Base-by-base conservation (phyloP, 1,140 invertebrate species). In the Druon quercuslanigerum region DNA sequence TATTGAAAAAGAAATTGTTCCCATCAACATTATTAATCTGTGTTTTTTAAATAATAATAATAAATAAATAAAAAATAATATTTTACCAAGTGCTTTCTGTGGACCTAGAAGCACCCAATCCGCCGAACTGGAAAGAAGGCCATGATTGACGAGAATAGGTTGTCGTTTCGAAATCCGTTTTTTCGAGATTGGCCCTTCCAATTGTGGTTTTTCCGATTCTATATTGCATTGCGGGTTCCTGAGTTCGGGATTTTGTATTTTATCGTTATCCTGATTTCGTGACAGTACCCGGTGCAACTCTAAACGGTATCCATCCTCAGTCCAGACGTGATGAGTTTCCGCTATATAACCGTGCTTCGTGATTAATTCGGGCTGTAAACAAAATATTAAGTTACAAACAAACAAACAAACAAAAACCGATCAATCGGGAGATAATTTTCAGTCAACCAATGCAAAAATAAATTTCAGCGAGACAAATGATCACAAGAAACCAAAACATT, bases 21-120 rank as follows among this genome's bases (percentile, higher is more conserved):
- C n/a, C n/a, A n/a, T n/a, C n/a, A n/a, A n/a, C n/a, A n/a, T n/a
- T n/a, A n/a, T n/a, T n/a, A n/a, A n/a, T n/a, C n/a, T n/a, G n/a
- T n/a, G n/a, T n/a, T n/a, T n/a, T n/a, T n/a, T n/a, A n/a, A n/a
- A n/a, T n/a, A n/a, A n/a, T n/a, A n/a, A n/a, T n/a, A n/a, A n/a
- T n/a, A n/a, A n/a, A n/a, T n/a, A n/a, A n/a, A n/a, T n/a, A n/a
- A n/a, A n/a, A n/a, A 66, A 12, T 46, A 46, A 33, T 19, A 51
- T 84, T 72, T 89, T 89, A 94, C 93, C 94, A 75, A 96, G 87
- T 25, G 94, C 94, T 85, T 94, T 94, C 4, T 93, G 89, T 4
- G 95, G 94, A 14, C 93, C 93, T 83, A 94, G 93, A 7, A 96
- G 87, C 9, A 96, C 92, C 94, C 94, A 97, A 86, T 96, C 95